Base-by-base conservation (phyloP, 2,888 invertebrate species). In the Aphidoletes aphidimyza region DNA sequence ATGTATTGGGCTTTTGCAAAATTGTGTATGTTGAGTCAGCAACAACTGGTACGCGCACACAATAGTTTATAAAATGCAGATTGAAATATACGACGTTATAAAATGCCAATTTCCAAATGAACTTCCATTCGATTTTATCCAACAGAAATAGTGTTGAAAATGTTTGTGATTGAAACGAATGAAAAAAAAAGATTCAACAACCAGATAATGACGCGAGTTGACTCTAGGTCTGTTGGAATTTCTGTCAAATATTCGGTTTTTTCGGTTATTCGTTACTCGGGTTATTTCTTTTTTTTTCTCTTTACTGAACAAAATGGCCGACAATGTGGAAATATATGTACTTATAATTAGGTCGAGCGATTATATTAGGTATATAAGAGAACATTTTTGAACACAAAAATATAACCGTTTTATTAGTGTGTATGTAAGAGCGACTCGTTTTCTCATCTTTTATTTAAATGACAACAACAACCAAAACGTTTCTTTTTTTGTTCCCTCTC, bases 331-430 rank as follows among this genome's bases (percentile, higher is more conserved):
- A 81, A 81, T 37, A 37, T 81, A 81, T 81, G 36, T 81, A 81
- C 81, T 81, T 81, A 37, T 81, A 81, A 81, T 81, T 81, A 37
- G 81, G 81, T 81, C 81, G 81, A 36, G 81, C 81, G 81, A 81
- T 81, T 81, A 36, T 37, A 36, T 37, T 81, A n/a, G 69, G 37
- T 37, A 81, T 81, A 81, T 17, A 14, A 17, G 17, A 17, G 47
- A 17, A 2, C 47, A 14, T 47, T 17, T 11, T 17, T 8, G 22
- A 22, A 54, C n/a, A 54, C n/a, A 54, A 54, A 54, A 47, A 2
- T 19, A 39, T 39, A 39, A 8, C 30, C 69, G 14, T 30, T 69
- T 34, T 69, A 34, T 69, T 30, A 14, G 30, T 34, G 69, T 69
- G 69, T 69, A n/a, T 1, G 30, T 30, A 3, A 9, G 69, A 54